These are phyloP conservation scores for Sacculina carcini DNA, from an alignment of 2,888 invertebrate genomes.

Conservation along the genomic window DNA sequence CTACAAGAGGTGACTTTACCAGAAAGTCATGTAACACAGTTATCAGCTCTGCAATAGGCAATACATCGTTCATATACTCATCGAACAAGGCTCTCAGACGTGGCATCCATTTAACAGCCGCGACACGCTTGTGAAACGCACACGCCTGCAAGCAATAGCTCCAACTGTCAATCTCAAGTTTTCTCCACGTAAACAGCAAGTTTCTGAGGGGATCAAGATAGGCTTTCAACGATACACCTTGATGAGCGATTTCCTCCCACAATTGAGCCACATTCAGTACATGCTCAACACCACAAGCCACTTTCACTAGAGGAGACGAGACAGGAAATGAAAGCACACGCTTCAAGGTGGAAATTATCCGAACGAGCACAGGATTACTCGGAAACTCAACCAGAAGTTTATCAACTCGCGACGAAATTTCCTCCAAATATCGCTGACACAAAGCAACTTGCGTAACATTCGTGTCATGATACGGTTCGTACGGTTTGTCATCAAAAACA, in stretches of 20 bases:
- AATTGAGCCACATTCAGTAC: constrained; percentile 44
- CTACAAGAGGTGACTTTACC: constrained; percentile 52
- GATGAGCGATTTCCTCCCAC: constrained; percentile 74
- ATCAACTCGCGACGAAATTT: constrained; percentile 32
- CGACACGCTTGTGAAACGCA: constrained; percentile 25
- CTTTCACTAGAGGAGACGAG: constrained; percentile 56
- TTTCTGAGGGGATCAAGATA: constrained; percentile 45
- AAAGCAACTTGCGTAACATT: constrained; percentile 44
- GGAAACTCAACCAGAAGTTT: constrained; percentile 53
- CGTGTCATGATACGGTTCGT: constrained; percentile 58
- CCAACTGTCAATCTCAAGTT: constrained; percentile 67
- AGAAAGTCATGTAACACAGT: constrained; percentile 49
- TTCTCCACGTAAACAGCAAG: constrained; percentile 69
- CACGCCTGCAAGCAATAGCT: constrained; percentile 42
- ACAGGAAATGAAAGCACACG: constrained; percentile 34
- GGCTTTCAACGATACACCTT: constrained; percentile 48
- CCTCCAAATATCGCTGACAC: constrained; percentile 37
- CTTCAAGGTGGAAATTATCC: constrained; percentile 22
- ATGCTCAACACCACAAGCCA: constrained; percentile 68
- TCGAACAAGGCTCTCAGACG: background rate
- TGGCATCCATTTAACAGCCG: constrained; percentile 18
- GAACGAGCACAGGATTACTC: constrained; percentile 59
- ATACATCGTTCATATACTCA: constrained; percentile 12
- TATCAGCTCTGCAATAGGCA: constrained; percentile 23
- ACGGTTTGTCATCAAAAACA: constrained; percentile 16